Evolutionary conservation across 2,113 vertebrate genomes (phyloP), one percentile per base, ranked within the genome.

Genomic region (Azemiops feae): DNA sequence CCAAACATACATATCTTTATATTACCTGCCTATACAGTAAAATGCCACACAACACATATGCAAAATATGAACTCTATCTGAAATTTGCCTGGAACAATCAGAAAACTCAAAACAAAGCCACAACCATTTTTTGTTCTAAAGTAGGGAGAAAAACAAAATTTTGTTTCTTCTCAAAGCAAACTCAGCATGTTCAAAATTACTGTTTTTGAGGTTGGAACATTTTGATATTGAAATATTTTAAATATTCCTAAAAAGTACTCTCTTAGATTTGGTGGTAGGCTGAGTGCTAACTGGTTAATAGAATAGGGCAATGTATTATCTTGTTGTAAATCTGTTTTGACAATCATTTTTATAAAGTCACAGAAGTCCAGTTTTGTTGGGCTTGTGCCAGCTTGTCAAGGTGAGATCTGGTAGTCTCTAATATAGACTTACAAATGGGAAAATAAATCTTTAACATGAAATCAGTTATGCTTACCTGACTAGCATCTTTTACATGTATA

Each of bases 401-500:
- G 18, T 18, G 7, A 89, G 23, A 81, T n/a, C 3, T 50, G 34
- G 30, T 53, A 4, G 74, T 74, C 27, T 55, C 39, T n/a, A 94
- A 87, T 18, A 52, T 3, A 9, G 74, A 34, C 91, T 89, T 92
- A 69, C 81, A 93, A 45, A 5, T 20, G 0, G 7, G 3, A 12
- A 2, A 57, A 9, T 39, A 87, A 43, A 30, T 1, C 2, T 12
- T 27, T 89, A 88, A 50, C 14, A 5, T 4, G 95, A 92, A 74
- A 94, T 60, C 88, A 95, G 94, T 30, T 92, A 45, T 93, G 95
- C 97, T n/a, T 97, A 99, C 99, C 98, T 99, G 99, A 97, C 98
- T 99, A 93, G 99, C 99, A 92, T 99, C 99, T 97, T 99, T 99
- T 86, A 99, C 99, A 14, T 99, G 99, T 97, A 99, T 99, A 97